Evolutionary conservation across 2,797 vertebrate species (phyloP).

Genomic region (Trichosurus vulpecula): DNA sequence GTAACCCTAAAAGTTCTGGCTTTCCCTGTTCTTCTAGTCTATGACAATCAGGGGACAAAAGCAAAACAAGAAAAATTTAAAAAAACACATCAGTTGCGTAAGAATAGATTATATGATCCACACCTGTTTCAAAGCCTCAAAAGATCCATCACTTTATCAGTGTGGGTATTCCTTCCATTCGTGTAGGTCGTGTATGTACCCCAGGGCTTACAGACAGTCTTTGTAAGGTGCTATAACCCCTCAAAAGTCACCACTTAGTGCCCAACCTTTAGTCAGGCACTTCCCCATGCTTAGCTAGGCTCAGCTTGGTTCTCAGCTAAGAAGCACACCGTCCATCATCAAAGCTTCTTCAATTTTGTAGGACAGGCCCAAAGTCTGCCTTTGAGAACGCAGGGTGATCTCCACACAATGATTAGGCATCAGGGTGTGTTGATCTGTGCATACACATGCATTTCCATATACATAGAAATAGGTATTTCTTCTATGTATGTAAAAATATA

Average conservation of each 20-base stretch:
- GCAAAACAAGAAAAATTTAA: neutral
- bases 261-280: neutral
- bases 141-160: neutral
- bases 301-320: neutral
- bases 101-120: neutral
- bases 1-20: neutral
- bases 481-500: no score
- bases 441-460: neutral
- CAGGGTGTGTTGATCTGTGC: neutral
- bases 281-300: neutral
- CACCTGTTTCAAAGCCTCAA: neutral
- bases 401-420: neutral
- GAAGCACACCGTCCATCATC: neutral
- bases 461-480: no score
- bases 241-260: neutral
- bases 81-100: no score
- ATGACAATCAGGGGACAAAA: neutral
- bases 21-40: neutral
- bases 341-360: neutral
- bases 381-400: neutral
- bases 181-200: neutral
- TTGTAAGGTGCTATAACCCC: neutral
- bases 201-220: neutral
- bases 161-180: neutral
- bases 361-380: no score